Conservation (phyloP, 2,797 vertebrate genomes). For the Psittacula derbiana region DNA sequence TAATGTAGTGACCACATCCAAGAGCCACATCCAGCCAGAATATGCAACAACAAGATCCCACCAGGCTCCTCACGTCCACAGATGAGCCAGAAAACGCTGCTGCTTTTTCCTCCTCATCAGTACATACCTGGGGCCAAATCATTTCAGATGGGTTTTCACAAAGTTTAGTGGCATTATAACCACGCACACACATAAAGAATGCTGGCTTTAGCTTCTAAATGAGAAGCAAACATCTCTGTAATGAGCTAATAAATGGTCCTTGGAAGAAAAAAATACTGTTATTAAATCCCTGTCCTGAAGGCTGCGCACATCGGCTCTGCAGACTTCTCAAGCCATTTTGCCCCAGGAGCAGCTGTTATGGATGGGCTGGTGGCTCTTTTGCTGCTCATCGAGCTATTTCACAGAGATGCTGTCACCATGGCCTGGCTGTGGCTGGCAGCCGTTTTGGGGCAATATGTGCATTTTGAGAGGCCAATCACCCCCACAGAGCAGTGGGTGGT, state of each 20-base stretch:
- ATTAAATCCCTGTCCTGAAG: not conserved
- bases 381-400: not conserved
- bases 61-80: not conserved
- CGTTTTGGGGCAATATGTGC: fast-evolving
- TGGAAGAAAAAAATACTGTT: not conserved
- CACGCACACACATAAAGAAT: not conserved
- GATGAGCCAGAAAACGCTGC: not conserved
- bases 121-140: not conserved
- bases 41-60: not conserved
- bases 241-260: not conserved
- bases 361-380: not conserved
- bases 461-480: not conserved
- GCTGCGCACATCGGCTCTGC: not conserved
- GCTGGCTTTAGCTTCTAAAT: not conserved
- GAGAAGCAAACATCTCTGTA: not conserved
- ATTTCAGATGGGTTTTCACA: not conserved
- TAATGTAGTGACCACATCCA: not conserved
- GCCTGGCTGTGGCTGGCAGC: not conserved
- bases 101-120: not conserved
- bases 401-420: not conserved
- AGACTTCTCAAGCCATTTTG: fast-evolving
- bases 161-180: not conserved
- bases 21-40: not conserved
- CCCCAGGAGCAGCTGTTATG: not conserved
- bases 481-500: fast-evolving